A percentile compares a stretch with the other conserved stretches of the same genome.
Conservation (phyloP, 2,113 vertebrate genomes). For the Zapus hudsonius region DNA sequence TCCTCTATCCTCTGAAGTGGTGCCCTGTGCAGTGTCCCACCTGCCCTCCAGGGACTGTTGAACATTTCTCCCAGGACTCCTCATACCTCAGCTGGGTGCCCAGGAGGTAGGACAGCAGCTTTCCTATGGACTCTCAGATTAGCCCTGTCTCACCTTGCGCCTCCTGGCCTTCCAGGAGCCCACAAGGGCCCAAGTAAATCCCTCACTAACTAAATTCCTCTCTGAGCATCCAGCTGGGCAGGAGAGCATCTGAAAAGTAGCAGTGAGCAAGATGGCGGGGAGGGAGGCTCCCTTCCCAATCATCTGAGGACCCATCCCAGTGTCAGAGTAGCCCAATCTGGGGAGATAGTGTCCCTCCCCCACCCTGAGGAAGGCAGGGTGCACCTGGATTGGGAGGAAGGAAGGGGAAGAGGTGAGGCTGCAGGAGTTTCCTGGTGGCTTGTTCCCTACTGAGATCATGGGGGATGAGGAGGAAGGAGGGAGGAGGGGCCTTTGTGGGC, state of each 20-base stretch:
- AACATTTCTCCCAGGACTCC: neutral
- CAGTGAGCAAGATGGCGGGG: neutral
- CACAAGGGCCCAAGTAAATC: neutral
- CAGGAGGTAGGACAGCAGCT: neutral
- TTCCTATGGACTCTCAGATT: neutral
- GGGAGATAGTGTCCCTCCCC: neutral
- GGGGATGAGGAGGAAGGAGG: slow-evolving; percentile 48
- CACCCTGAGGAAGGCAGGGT: slow-evolving; percentile 64
- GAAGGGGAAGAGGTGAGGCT: slow-evolving; percentile 79
- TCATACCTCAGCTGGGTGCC: neutral
- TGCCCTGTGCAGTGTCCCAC: neutral
- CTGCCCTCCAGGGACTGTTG: neutral
- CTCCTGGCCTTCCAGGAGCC: neutral
- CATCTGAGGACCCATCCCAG: neutral
- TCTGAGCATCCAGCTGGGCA: neutral
- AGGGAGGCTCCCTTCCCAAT: neutral
- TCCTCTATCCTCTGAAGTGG: neutral
- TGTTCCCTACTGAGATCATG: slow-evolving; percentile 63
- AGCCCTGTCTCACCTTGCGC: neutral
- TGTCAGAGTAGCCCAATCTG: neutral
- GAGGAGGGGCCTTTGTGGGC: slow-evolving; percentile 36
- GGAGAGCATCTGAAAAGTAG: neutral
- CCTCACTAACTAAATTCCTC: neutral
- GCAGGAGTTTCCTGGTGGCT: slow-evolving; percentile 77
- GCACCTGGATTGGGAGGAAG: slow-evolving; percentile 80